phyloP scores from a whole-genome alignment of 2,113 vertebrate genomes.

The Paracanthobrama guichenoti region DNA sequence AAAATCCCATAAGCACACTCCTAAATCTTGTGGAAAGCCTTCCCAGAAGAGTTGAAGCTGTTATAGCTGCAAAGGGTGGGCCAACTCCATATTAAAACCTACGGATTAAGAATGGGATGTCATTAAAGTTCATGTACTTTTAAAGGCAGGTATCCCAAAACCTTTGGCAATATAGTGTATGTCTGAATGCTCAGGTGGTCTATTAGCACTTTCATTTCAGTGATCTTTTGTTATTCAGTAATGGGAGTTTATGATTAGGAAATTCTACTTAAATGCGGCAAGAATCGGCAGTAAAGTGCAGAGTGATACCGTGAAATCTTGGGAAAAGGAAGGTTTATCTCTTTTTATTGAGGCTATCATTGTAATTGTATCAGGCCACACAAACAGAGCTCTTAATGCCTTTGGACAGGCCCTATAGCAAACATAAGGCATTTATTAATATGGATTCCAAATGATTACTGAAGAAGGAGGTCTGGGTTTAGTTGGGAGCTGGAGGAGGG shows the following conservation, averaged over 20 bases:
- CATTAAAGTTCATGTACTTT: no score
- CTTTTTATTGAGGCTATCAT: constrained; percentile 69
- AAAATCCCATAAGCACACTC: no score
- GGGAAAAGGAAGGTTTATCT: constrained; percentile 61
- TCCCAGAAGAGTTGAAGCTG: no score
- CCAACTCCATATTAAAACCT: no score
- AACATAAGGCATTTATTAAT: constrained; percentile 81
- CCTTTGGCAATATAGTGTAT: no score
- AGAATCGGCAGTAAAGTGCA: constrained; percentile 16
- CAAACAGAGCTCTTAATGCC: constrained; percentile 59
- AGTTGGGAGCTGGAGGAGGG: constrained; percentile 66
- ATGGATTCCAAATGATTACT: constrained; percentile 79
- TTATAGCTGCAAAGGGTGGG: no score
- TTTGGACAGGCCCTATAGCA: constrained; percentile 58
- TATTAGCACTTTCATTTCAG: not conserved
- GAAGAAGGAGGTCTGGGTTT: constrained; percentile 63
- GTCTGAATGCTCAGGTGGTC: constrained; percentile 22
- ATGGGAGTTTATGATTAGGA: not conserved
- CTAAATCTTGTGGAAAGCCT: no score
- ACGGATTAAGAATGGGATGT: no score
- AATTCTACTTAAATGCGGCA: not conserved
- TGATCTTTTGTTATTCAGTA: not conserved
- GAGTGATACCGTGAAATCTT: constrained; percentile 41
- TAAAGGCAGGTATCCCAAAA: no score
- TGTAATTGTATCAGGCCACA: constrained; percentile 64